Evolutionary conservation across 2,797 vertebrate species (phyloP).

Genomic region (Zalophus californianus): DNA sequence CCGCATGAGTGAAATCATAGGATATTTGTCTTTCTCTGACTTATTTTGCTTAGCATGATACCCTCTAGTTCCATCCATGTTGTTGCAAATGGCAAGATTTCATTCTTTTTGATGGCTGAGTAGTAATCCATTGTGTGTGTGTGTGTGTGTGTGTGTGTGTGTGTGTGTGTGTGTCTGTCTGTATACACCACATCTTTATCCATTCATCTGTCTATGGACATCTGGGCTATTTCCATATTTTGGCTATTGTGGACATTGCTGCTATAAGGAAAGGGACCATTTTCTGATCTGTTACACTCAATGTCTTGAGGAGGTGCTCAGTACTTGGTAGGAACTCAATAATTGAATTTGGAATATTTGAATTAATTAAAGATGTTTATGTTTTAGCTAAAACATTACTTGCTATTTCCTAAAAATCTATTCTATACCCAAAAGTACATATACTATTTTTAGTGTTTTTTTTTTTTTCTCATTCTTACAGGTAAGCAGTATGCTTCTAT

Average conservation of each 20-base stretch:
- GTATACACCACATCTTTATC: not conserved
- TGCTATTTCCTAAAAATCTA: not conserved
- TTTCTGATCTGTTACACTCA: not conserved
- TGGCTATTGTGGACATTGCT: not conserved
- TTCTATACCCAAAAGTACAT: not conserved
- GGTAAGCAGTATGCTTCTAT: not conserved
- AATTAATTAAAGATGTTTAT: constrained; percentile 23
- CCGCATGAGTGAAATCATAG: not conserved
- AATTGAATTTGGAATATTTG: not conserved
- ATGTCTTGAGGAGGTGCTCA: not conserved
- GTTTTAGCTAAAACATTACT: constrained; percentile 35
- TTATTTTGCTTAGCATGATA: not conserved
- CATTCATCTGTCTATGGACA: not conserved
- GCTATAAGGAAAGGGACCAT: not conserved
- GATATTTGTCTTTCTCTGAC: not conserved
- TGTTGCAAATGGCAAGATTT: not conserved
- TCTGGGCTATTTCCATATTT: not conserved
- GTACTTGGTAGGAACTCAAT: not conserved
- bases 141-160: not conserved
- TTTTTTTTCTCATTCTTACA: not conserved
- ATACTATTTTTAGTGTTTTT: not conserved
- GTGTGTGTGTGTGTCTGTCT: not conserved
- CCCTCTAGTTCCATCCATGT: not conserved
- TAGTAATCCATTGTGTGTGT: not conserved
- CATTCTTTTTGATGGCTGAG: not conserved